Conservation (phyloP, 2,888 invertebrate species). For the Polyommatus iphigenia region DNA sequence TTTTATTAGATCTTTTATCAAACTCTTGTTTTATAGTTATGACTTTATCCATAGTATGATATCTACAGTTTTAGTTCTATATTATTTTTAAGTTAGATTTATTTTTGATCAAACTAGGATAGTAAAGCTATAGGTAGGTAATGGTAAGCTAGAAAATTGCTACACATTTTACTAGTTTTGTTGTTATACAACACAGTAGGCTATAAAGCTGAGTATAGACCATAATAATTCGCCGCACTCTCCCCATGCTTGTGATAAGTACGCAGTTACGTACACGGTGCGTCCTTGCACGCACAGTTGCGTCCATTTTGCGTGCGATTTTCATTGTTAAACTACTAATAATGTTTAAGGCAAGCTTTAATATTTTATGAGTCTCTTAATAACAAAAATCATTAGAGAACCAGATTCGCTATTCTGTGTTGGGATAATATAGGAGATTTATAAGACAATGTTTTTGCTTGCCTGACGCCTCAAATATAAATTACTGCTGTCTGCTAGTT, state of each 20-base stretch:
- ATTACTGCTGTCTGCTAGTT: no score
- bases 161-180: neutral
- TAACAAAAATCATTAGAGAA: no score
- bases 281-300: neutral
- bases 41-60: neutral
- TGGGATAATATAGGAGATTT: no score
- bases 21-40: neutral
- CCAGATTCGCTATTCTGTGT: no score
- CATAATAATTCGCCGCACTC: neutral
- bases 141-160: neutral
- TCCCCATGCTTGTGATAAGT: neutral
- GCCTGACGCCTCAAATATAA: no score
- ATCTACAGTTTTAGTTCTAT: neutral
- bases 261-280: neutral
- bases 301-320: neutral
- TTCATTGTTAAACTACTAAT: neutral
- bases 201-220: neutral
- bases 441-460: no score
- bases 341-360: no score
- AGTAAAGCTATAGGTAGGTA: neutral
- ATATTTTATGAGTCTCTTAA: no score
- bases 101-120: neutral
- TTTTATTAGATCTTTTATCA: neutral
- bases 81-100: neutral
- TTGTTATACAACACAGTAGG: conserved; percentile 11